Evolutionary conservation across 2,113 vertebrate species (phyloP), one percentile per base, ranked within the genome.

Genomic region (Nerophis lumbriciformis): DNA sequence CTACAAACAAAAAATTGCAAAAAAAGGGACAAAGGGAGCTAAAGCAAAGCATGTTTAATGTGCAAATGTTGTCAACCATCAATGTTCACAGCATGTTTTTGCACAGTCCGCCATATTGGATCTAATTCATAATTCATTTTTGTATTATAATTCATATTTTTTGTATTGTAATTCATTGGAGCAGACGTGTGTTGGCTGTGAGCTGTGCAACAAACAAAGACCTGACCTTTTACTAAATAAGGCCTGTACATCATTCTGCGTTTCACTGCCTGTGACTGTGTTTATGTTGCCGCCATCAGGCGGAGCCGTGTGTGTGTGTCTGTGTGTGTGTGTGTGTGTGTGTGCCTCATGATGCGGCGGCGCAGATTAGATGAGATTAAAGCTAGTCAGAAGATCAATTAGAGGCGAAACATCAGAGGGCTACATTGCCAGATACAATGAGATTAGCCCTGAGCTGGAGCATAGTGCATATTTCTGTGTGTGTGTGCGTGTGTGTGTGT

Each of bases 341-440:
- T 64, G 59, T 66, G 69, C 64, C 14, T 70, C 72, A 85, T 85
- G 76, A 72, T 76, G 80, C 66, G 60, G 81, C 62, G 59, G 83
- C 82, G 78, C 82, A 90, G 90, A 91, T 90, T 90, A 90, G 84
- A 91, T 90, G 85, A 90, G 90, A 91, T 91, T 89, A 90, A 87
- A 85, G 83, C 74, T 75, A 86, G 85, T 89, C 85, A 80, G 87
- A 86, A 87, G 90, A 90, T 91, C 90, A 91, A 90, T 91, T 91
- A 91, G 89, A 89, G 83, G 83, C 80, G 81, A 86, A 90, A 89
- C 87, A 90, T 90, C 89, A 90, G 86, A 88, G 80, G 56, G 85
- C 78, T 84, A 89, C 85, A 87, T 45, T 76, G 78, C 87, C 74
- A 83, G 83, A 72, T 68, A 87, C 88, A 90, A 90, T 88, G 79